These are phyloP conservation scores for Drosophila paracracens DNA, from an alignment of 2,888 invertebrate genomes.

Conservation along the genomic window DNA sequence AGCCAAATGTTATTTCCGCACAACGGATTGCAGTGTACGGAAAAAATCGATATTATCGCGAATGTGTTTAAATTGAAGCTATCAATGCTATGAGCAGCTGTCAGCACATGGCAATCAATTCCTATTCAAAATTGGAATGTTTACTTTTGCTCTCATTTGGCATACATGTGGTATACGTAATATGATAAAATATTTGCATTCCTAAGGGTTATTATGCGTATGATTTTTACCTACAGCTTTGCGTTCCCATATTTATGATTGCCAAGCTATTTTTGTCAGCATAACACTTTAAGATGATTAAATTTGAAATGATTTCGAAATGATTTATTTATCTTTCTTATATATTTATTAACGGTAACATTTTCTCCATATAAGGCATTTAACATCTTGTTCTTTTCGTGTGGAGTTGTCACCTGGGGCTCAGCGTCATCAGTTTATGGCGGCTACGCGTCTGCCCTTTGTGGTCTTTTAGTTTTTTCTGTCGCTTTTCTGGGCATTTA, in stretches of 20 bases:
- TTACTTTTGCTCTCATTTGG: conserved; percentile 38
- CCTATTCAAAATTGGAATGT: conserved; percentile 29
- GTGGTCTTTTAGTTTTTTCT: conserved; percentile 67
- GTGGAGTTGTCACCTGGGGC: conserved; percentile 78
- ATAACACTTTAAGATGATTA: not conserved
- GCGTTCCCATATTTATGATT: not conserved
- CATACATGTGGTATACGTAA: conserved; percentile 40
- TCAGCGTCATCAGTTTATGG: conserved; percentile 72
- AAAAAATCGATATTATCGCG: conserved; percentile 43
- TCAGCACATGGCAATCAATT: conserved; percentile 38
- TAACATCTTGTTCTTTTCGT: conserved; percentile 74
- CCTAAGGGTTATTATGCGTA: not conserved
- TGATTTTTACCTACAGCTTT: not conserved
- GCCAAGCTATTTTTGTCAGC: conserved; percentile 9
- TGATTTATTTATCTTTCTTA: not conserved
- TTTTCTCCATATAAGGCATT: conserved; percentile 50
- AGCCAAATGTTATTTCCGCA: conserved; percentile 40
- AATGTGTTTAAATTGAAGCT: not conserved
- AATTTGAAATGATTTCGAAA: not conserved
- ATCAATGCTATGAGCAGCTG: conserved; percentile 32
- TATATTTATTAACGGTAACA: not conserved
- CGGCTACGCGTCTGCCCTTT: conserved; percentile 70
- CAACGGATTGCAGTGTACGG: not conserved
- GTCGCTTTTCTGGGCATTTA: conserved; percentile 75
- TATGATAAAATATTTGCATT: conserved; percentile 16